A percentile compares a stretch with the other conserved stretches of the same genome.
These are phyloP conservation scores for Eupithecia insigniata DNA, from an alignment of 2,888 invertebrate genomes.

Conservation along the genomic window DNA sequence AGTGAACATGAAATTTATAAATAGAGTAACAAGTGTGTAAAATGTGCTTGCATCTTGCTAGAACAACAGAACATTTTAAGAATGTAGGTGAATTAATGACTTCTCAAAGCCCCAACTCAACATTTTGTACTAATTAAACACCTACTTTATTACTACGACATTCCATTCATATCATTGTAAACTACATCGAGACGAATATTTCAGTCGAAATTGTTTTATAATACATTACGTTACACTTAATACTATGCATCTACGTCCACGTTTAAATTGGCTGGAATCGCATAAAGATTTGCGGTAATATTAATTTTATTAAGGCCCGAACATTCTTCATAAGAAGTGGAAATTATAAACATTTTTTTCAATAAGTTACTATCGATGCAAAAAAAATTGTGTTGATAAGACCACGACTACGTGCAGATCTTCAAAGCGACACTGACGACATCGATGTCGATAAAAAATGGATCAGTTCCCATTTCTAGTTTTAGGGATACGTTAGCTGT, in stretches of 20 bases:
- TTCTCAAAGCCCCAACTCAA: slow-evolving; percentile 49
- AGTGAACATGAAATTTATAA: slow-evolving; percentile 25
- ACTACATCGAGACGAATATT: slow-evolving; percentile 81
- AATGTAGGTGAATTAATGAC: slow-evolving; percentile 23
- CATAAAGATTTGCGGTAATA: slow-evolving; percentile 66
- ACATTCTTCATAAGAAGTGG: slow-evolving; percentile 51
- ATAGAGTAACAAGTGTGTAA: slow-evolving; percentile 22
- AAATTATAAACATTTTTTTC: slow-evolving; percentile 45
- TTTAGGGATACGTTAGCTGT: slow-evolving; percentile 41
- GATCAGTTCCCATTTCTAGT: slow-evolving; percentile 54
- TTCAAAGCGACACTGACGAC: slow-evolving; percentile 53
- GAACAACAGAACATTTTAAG: slow-evolving; percentile 26
- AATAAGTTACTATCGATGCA: slow-evolving; percentile 64
- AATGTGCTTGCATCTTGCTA: slow-evolving; percentile 20
- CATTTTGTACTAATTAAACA: slow-evolving; percentile 82
- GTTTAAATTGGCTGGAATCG: slow-evolving; percentile 79
- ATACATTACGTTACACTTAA: slow-evolving; percentile 73
- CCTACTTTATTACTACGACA: slow-evolving; percentile 74
- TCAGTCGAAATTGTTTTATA: slow-evolving; percentile 80
- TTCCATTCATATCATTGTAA: slow-evolving; percentile 78
- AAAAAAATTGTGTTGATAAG: slow-evolving; percentile 57
- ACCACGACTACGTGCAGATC: slow-evolving; percentile 63
- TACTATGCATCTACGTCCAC: slow-evolving; percentile 63
- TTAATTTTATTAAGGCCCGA: slow-evolving; percentile 63
- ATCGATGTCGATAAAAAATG: slow-evolving; percentile 54